Conservation (phyloP, 2,113 vertebrate species). For the Gopherus evgoodei region DNA sequence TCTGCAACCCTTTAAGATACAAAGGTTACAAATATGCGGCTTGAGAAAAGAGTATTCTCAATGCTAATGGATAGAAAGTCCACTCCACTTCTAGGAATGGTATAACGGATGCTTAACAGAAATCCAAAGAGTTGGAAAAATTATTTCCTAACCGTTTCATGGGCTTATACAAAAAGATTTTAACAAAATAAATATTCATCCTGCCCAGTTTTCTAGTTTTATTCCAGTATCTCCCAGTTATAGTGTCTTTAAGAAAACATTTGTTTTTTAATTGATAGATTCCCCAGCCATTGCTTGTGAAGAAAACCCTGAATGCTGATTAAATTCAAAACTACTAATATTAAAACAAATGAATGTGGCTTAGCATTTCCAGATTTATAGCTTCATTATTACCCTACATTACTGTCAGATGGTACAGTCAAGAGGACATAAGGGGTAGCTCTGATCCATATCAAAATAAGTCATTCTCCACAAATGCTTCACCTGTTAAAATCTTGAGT, state of each 20-base stretch:
- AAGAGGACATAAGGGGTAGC: neutral
- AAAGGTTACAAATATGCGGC: neutral
- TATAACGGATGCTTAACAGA: neutral
- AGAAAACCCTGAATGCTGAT: neutral
- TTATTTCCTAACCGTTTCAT: neutral
- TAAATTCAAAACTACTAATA: neutral
- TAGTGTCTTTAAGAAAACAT: neutral
- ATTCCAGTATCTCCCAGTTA: neutral
- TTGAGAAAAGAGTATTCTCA: neutral
- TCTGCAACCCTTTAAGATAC: fast-evolving
- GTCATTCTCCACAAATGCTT: neutral
- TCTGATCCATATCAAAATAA: neutral
- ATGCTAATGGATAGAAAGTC: neutral
- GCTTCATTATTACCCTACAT: neutral
- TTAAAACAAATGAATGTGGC: neutral
- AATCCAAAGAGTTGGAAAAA: neutral
- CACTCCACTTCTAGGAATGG: neutral
- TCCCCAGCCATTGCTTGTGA: neutral
- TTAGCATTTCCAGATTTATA: neutral
- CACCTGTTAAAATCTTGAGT: neutral
- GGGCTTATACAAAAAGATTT: neutral
- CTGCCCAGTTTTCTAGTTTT: neutral
- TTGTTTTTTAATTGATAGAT: neutral
- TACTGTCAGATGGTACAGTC: neutral
- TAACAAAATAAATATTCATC: neutral